These are phyloP conservation scores for Drosophila eugracilis DNA, from an alignment of 1,140 invertebrate species.

Conservation along the genomic window DNA sequence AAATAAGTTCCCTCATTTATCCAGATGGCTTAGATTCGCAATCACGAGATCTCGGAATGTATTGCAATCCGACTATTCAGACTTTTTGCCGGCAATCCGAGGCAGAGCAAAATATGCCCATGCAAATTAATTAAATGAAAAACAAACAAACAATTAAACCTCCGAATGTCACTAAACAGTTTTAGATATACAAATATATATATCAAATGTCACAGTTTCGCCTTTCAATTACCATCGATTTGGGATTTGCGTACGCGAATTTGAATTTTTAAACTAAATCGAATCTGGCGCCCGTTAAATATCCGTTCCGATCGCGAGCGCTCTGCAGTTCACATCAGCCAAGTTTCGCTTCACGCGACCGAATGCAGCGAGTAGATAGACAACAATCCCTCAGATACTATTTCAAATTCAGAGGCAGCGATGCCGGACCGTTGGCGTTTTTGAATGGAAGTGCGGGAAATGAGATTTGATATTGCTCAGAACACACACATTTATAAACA, in stretches of 20 bases:
- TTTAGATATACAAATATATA: background rate
- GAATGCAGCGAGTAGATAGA: conserved; percentile 11
- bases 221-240: conserved; percentile 32
- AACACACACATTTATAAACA: too few species aligned
- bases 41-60: conserved; percentile 3
- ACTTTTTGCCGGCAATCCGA: conserved; percentile 11
- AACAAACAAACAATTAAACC: conserved; percentile 19
- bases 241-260: conserved; percentile 28
- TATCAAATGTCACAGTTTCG: conserved; percentile 15
- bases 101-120: conserved; percentile 1
- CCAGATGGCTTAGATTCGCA: conserved; percentile 7
- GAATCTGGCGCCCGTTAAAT: conserved; percentile 13
- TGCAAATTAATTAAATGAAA: conserved; percentile 12
- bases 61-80: conserved; percentile 3
- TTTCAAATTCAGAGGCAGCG: background rate
- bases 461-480: background rate
- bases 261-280: conserved; percentile 1
- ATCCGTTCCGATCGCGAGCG: conserved; percentile 22
- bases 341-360: conserved; percentile 11
- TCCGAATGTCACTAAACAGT: background rate
- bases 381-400: conserved; percentile 7
- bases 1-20: conserved; percentile 3
- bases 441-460: background rate
- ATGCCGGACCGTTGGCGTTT: background rate
- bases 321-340: conserved; percentile 25